A percentile compares a stretch with the other conserved stretches of the same genome.
Evolutionary conservation across 1,140 invertebrate genomes (phyloP).

Genomic region (Drosophila pallidifrons): DNA sequence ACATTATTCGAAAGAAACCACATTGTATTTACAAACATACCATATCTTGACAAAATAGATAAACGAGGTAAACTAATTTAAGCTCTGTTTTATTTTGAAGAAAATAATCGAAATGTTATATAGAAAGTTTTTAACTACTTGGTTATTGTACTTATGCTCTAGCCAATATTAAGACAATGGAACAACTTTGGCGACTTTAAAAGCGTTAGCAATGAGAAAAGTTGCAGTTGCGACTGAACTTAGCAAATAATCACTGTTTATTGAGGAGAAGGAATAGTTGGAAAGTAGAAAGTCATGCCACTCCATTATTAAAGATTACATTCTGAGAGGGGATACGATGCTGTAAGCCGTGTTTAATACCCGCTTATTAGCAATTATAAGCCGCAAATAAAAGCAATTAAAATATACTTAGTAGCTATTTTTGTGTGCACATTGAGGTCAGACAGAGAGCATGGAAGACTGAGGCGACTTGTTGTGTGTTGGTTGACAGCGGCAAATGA

Average conservation of each 20-base stretch:
- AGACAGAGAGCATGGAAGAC: background rate
- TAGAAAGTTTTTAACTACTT: background rate
- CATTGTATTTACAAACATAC: too few relatives aligned
- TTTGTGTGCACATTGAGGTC: conserved; percentile 15
- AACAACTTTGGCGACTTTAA: background rate
- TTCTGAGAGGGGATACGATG: background rate
- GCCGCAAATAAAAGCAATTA: conserved; percentile 34
- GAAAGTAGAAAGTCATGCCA: background rate
- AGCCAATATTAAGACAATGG: background rate
- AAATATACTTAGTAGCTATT: conserved; percentile 16
- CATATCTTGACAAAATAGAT: too few relatives aligned
- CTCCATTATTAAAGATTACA: conserved; percentile 1
- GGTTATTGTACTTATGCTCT: background rate
- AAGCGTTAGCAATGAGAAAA: background rate
- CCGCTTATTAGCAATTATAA: conserved; percentile 23
- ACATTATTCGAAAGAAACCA: too few relatives aligned
- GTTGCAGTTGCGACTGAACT: background rate
- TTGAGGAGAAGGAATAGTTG: background rate
- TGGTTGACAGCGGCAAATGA: conserved; percentile 53
- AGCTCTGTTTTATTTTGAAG: too few relatives aligned
- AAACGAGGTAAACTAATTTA: too few relatives aligned
- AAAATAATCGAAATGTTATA: too few relatives aligned
- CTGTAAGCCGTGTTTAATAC: conserved; percentile 8
- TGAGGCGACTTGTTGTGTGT: background rate
- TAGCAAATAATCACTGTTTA: conserved; percentile 1